A percentile compares a stretch with the other conserved stretches of the same genome.
Conservation (phyloP, 2,113 vertebrate genomes). For the Camelus bactrianus region DNA sequence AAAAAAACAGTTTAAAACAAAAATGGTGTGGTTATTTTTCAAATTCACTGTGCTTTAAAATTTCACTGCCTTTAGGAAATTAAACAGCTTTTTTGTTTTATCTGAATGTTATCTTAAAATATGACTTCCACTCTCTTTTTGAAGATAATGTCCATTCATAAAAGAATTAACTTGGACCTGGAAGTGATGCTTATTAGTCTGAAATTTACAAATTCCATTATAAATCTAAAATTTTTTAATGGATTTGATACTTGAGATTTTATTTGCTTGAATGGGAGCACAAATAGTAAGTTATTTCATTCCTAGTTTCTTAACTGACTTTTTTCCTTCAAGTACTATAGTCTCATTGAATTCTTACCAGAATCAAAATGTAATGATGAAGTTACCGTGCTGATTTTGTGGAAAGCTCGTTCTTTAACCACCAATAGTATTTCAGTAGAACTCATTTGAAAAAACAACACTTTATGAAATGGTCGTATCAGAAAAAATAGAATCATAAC, state of each 20-base stretch:
- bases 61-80: conserved; percentile 41
- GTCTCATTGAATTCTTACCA: conserved; percentile 51
- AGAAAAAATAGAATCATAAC: conserved; percentile 71
- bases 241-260: conserved; percentile 30
- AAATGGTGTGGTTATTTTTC: conserved; percentile 48
- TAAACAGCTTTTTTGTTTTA: conserved; percentile 37
- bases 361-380: conserved; percentile 9
- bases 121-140: conserved; percentile 5
- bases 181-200: conserved; percentile 3
- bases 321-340: not conserved
- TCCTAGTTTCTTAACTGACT: conserved; percentile 24
- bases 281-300: conserved; percentile 45
- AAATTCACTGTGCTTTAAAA: conserved; percentile 34
- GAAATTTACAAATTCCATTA: conserved; percentile 49
- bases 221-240: not conserved
- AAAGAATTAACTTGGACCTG: conserved; percentile 33
- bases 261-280: not conserved
- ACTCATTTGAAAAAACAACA: conserved; percentile 27
- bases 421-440: not conserved
- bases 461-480: not conserved
- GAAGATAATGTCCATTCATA: conserved; percentile 48
- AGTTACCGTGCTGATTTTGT: conserved; percentile 44
- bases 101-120: conserved; percentile 38
- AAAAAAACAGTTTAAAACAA: not conserved
- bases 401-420: conserved; percentile 44